Conservation (phyloP, 2,797 vertebrate genomes). For the Cephalopachus bancanus region DNA sequence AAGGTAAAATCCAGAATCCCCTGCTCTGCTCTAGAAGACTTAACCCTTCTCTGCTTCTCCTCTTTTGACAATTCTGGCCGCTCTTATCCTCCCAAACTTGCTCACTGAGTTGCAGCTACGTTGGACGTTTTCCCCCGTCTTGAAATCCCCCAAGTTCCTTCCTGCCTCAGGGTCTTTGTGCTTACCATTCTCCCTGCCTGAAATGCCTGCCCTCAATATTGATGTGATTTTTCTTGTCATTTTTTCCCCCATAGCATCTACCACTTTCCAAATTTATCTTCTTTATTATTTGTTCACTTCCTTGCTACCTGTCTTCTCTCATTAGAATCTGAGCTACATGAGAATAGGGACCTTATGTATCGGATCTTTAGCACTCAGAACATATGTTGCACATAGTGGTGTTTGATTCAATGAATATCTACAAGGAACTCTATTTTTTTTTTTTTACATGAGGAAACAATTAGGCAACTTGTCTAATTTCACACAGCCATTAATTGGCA, state of each 20-base stretch:
- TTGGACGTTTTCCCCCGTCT: neutral
- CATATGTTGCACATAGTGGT: neutral
- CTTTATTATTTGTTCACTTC: neutral
- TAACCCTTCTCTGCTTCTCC: neutral
- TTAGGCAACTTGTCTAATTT: constrained; percentile 1
- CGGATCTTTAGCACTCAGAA: neutral
- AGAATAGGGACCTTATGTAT: neutral
- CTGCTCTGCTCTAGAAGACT: neutral
- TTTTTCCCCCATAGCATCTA: neutral
- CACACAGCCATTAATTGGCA: neutral
- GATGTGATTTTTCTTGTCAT: neutral
- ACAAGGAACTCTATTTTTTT: neutral
- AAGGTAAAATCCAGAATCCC: neutral
- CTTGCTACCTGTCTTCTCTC: neutral
- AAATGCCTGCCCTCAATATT: neutral
- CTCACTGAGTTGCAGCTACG: neutral
- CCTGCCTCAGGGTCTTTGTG: neutral
- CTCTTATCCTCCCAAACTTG: neutral
- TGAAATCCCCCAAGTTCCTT: neutral
- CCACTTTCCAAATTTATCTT: neutral
- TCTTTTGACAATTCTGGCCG: neutral
- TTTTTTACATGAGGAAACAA: neutral
- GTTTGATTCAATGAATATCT: neutral
- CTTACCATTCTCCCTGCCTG: neutral
- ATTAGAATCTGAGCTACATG: neutral